Evolutionary conservation across 2,113 vertebrate genomes (phyloP).

Genomic region (Pelodiscus sinensis): DNA sequence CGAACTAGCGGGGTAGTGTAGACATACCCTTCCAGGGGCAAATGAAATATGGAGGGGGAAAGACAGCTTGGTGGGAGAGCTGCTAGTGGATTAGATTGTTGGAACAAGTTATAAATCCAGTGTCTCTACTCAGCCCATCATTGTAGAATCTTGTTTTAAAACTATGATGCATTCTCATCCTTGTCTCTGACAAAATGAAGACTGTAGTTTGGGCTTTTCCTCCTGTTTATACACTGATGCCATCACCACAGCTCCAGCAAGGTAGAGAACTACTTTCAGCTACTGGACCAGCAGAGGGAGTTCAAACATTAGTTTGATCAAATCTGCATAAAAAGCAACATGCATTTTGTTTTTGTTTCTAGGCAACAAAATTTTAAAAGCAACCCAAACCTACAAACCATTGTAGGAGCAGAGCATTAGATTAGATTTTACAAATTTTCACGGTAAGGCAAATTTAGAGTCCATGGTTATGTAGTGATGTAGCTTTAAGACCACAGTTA

Average conservation of each 20-base stretch:
- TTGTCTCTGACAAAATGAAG: neutral
- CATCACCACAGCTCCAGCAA: neutral
- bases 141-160: too few relatives aligned
- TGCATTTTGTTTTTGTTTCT: neutral
- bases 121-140: too few relatives aligned
- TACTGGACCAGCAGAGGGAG: neutral
- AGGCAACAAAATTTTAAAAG: neutral
- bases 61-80: too few relatives aligned
- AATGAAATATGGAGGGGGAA: too few relatives aligned
- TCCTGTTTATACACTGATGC: neutral
- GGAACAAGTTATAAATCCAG: too few relatives aligned
- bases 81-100: too few relatives aligned
- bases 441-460: neutral
- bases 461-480: rapidly evolving
- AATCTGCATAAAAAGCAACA: neutral
- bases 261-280: neutral
- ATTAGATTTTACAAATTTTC: neutral
- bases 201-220: neutral
- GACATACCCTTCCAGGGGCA: too few relatives aligned
- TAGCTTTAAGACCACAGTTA: neutral
- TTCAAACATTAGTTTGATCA: neutral
- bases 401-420: neutral
- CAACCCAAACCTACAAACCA: neutral
- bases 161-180: neutral
- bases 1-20: too few relatives aligned